Percentiles rank a stretch among this genome's conserved stretches.
Conservation (phyloP, 1,140 invertebrate genomes). For the Leguminivora glycinivorella region DNA sequence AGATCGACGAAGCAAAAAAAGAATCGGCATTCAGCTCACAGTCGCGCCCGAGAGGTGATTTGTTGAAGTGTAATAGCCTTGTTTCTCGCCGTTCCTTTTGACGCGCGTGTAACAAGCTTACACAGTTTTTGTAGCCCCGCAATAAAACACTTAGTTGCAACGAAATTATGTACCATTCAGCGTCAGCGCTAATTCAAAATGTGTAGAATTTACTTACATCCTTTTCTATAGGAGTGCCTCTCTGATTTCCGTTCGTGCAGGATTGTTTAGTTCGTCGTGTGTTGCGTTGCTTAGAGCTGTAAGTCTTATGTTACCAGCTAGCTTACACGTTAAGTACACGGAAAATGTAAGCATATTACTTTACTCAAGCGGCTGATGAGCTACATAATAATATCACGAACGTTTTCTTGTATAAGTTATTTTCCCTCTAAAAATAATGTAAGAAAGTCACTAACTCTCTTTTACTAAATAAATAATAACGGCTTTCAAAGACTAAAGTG, state of each 20-base stretch:
- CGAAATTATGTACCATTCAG: neutral
- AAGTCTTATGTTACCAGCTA: neutral
- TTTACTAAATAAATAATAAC: no score
- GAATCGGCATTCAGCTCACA: conserved; percentile 5
- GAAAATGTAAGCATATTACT: neutral
- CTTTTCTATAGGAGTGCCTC: neutral
- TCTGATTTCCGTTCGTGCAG: neutral
- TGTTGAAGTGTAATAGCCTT: conserved; percentile 11
- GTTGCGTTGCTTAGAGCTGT: neutral
- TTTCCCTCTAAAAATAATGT: no score
- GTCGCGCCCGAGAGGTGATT: conserved; percentile 8
- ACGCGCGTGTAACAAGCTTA: conserved; percentile 12
- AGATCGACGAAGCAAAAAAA: conserved; percentile 8
- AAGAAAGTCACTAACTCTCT: no score
- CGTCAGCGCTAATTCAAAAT: neutral
- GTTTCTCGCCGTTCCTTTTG: conserved; percentile 5
- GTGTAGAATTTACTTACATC: neutral
- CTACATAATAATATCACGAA: no score
- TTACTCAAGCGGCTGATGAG: no score
- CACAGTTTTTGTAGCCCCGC: neutral
- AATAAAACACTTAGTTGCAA: conserved; percentile 5
- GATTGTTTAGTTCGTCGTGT: neutral
- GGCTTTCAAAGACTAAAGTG: no score
- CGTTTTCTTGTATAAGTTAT: no score
- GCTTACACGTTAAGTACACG: neutral